These are phyloP conservation scores for Dioctria rufipes DNA, from an alignment of 2,888 invertebrate species.

Conservation along the genomic window DNA sequence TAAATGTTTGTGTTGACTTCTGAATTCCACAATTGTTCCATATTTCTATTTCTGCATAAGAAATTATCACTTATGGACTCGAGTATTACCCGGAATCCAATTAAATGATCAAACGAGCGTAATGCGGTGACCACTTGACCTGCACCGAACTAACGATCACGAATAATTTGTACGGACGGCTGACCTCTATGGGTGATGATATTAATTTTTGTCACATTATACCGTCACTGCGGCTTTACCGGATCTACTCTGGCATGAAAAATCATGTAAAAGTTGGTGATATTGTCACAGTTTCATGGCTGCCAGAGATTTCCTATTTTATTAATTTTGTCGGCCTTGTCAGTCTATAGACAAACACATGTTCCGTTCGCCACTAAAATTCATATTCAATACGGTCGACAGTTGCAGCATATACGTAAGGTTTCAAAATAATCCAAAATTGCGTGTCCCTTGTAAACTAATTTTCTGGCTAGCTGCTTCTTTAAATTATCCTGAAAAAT, in stretches of 20 bases:
- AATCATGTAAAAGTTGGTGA: neutral
- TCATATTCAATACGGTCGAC: neutral
- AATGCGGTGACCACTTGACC: neutral
- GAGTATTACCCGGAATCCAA: neutral
- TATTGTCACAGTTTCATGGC: too few relatives aligned
- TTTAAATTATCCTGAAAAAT: conserved; percentile 37
- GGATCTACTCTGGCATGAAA: conserved; percentile 1
- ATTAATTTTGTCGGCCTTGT: too few relatives aligned
- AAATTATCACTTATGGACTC: neutral
- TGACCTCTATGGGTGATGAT: neutral
- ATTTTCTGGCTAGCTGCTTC: conserved; percentile 48
- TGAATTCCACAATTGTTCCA: conserved; percentile 15
- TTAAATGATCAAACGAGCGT: conserved; percentile 8
- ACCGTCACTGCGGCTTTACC: neutral
- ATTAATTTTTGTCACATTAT: conserved; percentile 26
- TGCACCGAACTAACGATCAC: neutral
- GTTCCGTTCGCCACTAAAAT: neutral
- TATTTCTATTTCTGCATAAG: neutral
- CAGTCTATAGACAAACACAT: neutral
- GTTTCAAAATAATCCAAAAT: conserved; percentile 1
- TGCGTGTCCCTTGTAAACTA: conserved; percentile 34
- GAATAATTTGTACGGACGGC: conserved; percentile 1
- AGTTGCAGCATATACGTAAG: conserved; percentile 1
- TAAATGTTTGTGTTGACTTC: conserved; percentile 19
- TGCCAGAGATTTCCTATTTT: too few relatives aligned